phyloP scores from a whole-genome alignment of 1,140 invertebrate species.

The Calycopis cecrops region DNA sequence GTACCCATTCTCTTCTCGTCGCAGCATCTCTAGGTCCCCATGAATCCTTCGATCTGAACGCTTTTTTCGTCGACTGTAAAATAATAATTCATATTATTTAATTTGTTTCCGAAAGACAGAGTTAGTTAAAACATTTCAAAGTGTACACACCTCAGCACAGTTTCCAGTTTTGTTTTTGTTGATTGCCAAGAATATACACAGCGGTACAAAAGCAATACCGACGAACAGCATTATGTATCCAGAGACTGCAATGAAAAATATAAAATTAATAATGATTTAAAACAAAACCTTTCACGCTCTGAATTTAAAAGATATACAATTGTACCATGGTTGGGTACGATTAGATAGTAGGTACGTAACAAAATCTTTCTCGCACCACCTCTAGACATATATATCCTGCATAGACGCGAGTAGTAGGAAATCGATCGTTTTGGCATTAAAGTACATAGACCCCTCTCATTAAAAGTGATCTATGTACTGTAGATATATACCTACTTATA shows the following conservation, averaged over 20 bases:
- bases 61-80: background rate
- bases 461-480: no score
- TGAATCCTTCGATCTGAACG: background rate
- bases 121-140: background rate
- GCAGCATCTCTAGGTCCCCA: background rate
- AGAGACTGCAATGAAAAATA: constrained; percentile 35
- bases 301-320: no score
- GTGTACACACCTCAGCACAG: constrained; percentile 28
- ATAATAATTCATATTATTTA: background rate
- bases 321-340: no score
- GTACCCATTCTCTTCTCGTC: background rate
- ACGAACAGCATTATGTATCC: constrained; percentile 45
- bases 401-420: no score
- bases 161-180: constrained; percentile 35
- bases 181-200: constrained; percentile 35
- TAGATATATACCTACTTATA: no score
- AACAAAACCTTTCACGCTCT: no score
- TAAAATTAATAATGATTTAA: background rate
- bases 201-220: constrained; percentile 38
- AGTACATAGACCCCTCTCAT: no score
- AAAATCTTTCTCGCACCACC: no score
- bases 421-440: no score
- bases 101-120: background rate
- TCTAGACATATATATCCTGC: no score
- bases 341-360: no score